phyloP scores from a whole-genome alignment of 2,113 vertebrate genomes.

The Heteronetta atricapilla region DNA sequence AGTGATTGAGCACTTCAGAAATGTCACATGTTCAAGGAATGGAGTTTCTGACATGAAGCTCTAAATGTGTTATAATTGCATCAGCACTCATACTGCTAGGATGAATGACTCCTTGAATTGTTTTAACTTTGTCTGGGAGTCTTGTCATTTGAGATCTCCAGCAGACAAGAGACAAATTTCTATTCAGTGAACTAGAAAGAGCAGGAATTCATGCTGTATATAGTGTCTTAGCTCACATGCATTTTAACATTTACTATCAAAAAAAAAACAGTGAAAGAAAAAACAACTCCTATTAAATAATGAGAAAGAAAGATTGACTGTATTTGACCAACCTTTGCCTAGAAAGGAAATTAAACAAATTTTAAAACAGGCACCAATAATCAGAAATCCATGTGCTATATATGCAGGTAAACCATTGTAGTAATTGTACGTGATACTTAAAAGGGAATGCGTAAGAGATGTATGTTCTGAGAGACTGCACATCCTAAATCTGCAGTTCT shows the following conservation, averaged over 20 bases:
- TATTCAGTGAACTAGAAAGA: not conserved
- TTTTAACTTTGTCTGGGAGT: not conserved
- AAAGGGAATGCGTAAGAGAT: not conserved
- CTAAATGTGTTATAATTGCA: not conserved
- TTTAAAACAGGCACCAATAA: not conserved
- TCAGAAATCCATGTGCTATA: not conserved
- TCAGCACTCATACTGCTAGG: not conserved
- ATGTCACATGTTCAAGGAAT: not conserved
- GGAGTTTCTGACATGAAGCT: not conserved
- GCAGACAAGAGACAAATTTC: not conserved
- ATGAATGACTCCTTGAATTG: not conserved
- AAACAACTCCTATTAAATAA: slow-evolving; percentile 32
- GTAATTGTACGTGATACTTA: not conserved
- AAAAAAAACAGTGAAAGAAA: slow-evolving; percentile 24
- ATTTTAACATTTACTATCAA: slow-evolving; percentile 6
- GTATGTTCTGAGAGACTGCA: not conserved
- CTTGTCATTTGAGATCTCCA: not conserved
- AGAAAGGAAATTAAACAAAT: slow-evolving; percentile 23
- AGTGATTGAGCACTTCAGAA: not conserved
- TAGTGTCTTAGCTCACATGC: not conserved
- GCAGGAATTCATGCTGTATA: not conserved
- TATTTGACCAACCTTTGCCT: slow-evolving; percentile 11
- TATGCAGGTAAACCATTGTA: not conserved
- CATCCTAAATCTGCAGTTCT: not conserved
- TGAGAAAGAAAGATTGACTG: not conserved